Conservation (phyloP, 2,113 vertebrate genomes). For the Microtus ochrogaster region DNA sequence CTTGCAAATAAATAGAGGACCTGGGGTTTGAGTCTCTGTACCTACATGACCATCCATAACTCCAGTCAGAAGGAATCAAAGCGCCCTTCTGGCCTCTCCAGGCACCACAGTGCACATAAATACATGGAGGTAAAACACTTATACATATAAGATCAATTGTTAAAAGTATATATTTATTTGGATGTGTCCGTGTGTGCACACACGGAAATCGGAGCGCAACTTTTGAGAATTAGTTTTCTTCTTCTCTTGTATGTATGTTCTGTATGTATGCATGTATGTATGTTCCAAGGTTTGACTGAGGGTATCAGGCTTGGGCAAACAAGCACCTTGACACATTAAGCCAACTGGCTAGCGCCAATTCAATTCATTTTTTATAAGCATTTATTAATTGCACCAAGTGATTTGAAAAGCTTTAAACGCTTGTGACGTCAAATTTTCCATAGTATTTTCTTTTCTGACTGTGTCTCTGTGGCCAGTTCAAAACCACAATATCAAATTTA, state of each 20-base stretch:
- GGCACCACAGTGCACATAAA: too few species aligned
- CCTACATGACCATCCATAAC: too few species aligned
- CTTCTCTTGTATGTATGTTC: neutral
- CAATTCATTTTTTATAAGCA: neutral
- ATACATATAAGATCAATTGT: neutral
- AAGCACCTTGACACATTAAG: neutral
- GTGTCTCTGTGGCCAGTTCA: neutral
- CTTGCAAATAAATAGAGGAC: neutral
- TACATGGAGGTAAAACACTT: too few species aligned
- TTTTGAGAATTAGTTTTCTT: neutral
- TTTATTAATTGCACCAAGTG: neutral
- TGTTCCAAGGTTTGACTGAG: neutral
- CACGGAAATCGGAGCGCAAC: neutral
- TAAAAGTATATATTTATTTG: neutral
- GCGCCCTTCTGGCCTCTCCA: too few species aligned
- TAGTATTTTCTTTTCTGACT: neutral
- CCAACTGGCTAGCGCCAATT: neutral
- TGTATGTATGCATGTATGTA: too few species aligned
- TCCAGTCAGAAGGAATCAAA: too few species aligned
- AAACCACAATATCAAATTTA: neutral
- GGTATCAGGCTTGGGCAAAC: neutral
- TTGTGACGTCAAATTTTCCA: neutral
- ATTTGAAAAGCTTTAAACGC: neutral
- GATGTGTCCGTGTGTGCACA: neutral
- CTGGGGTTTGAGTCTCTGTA: neutral